phyloP scores from a whole-genome alignment of 2,888 invertebrate genomes.

The Brachypterus glaber region DNA sequence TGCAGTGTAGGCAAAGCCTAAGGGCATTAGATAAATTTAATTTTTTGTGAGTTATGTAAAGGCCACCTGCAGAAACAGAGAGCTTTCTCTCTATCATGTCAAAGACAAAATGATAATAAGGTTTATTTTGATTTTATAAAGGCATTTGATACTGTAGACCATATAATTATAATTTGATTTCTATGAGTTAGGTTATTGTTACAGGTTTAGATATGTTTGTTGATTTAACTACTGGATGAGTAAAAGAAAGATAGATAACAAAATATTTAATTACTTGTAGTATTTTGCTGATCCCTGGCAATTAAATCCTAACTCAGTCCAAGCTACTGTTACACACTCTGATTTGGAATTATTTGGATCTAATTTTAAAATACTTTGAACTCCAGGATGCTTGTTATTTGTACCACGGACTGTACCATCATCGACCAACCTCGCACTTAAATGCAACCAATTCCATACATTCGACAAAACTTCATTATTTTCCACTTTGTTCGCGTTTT shows the following conservation, averaged over 20 bases:
- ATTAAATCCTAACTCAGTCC: slow-evolving; percentile 53
- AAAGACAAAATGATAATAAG: too few relatives aligned
- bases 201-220: too few relatives aligned
- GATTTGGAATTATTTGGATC: slow-evolving; percentile 46
- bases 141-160: too few relatives aligned
- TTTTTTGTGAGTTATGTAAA: too few relatives aligned
- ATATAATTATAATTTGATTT: too few relatives aligned
- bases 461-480: slow-evolving; percentile 66
- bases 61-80: too few relatives aligned
- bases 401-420: slow-evolving; percentile 51
- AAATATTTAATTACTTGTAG: slow-evolving; percentile 41
- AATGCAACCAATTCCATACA: slow-evolving; percentile 76
- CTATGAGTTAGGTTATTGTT: too few relatives aligned
- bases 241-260: not conserved
- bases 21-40: too few relatives aligned
- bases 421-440: slow-evolving; percentile 60
- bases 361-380: slow-evolving; percentile 48
- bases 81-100: too few relatives aligned
- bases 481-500: slow-evolving; percentile 70
- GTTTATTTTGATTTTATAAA: too few relatives aligned
- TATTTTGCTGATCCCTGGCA: slow-evolving; percentile 46
- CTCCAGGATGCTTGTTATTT: slow-evolving; percentile 55
- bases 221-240: too few relatives aligned
- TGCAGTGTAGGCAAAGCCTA: too few relatives aligned
- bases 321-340: slow-evolving; percentile 50